Evolutionary conservation across 1,140 invertebrate species (phyloP).

Genomic region (Eriosoma lanigerum): DNA sequence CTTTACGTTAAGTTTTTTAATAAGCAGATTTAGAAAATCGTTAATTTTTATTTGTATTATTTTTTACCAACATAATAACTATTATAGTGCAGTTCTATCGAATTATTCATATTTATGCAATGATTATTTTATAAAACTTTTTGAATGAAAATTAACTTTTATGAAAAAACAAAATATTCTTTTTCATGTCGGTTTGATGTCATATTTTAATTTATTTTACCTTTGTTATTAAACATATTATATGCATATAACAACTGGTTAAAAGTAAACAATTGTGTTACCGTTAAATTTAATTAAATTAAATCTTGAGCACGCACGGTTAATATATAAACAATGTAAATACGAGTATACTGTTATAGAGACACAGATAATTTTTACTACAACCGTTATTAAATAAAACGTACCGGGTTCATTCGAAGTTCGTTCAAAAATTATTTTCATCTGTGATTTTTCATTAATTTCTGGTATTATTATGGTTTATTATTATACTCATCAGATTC

Average conservation of each 20-base stretch:
- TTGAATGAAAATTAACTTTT: slow-evolving; percentile 11
- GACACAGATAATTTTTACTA: not conserved
- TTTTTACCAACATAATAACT: no score
- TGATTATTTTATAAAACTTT: not conserved
- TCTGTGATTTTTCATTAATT: not conserved
- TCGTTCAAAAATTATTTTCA: no score
- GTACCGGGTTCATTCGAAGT: no score
- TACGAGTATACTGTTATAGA: not conserved
- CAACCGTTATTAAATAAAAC: not conserved
- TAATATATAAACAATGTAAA: slow-evolving; percentile 3
- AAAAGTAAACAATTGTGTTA: slow-evolving; percentile 26
- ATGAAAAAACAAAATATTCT: not conserved
- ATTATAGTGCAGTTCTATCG: no score
- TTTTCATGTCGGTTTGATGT: not conserved
- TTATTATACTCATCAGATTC: no score
- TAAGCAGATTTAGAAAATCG: no score
- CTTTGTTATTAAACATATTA: not conserved
- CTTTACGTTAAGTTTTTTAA: no score
- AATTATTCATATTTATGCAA: not conserved
- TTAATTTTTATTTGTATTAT: no score
- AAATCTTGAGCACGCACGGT: not conserved
- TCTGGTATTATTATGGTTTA: not conserved
- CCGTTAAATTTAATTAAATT: slow-evolving; percentile 29
- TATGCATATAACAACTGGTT: not conserved
- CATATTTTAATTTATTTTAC: slow-evolving; percentile 32